A percentile compares a stretch with the other conserved stretches of the same genome.
Conservation (phyloP, 2,797 vertebrate genomes). For the Oreortyx pictus region DNA sequence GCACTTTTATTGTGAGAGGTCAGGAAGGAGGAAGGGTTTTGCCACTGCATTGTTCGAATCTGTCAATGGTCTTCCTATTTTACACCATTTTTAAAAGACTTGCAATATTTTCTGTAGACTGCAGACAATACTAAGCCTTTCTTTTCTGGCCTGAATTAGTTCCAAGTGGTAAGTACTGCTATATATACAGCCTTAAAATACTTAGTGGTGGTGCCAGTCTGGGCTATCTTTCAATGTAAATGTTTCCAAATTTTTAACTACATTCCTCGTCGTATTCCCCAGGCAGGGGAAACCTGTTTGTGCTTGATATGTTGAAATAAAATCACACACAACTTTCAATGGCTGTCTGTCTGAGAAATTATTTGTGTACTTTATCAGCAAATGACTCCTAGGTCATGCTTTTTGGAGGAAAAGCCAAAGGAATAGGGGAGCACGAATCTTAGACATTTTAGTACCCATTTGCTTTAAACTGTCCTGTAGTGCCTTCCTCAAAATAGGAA, state of each 20-base stretch:
- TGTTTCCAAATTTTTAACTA: conserved; percentile 76
- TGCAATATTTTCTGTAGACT: conserved; percentile 79
- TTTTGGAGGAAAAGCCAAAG: not conserved
- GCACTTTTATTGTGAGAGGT: conserved; percentile 59
- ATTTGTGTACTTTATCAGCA: conserved; percentile 1
- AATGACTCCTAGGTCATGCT: not conserved
- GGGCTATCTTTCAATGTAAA: conserved; percentile 77
- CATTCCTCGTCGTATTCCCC: conserved; percentile 70
- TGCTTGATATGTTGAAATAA: conserved; percentile 79
- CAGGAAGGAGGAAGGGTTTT: conserved; percentile 69
- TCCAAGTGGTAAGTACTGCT: conserved; percentile 77
- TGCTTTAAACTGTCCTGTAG: not conserved
- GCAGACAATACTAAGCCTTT: conserved; percentile 75
- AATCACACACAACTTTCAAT: conserved; percentile 71
- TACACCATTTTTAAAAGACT: conserved; percentile 77
- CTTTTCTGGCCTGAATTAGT: conserved; percentile 79
- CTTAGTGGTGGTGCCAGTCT: conserved; percentile 77
- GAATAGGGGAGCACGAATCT: not conserved
- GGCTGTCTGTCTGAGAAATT: conserved; percentile 17
- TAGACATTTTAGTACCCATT: not conserved
- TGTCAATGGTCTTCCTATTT: conserved; percentile 80
- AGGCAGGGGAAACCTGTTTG: conserved; percentile 71
- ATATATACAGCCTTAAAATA: conserved; percentile 79
- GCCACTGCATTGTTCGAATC: conserved; percentile 71
- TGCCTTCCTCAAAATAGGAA: not conserved